phyloP scores from a whole-genome alignment of 1,140 invertebrate species.

The Rhizoglyphus robini region DNA sequence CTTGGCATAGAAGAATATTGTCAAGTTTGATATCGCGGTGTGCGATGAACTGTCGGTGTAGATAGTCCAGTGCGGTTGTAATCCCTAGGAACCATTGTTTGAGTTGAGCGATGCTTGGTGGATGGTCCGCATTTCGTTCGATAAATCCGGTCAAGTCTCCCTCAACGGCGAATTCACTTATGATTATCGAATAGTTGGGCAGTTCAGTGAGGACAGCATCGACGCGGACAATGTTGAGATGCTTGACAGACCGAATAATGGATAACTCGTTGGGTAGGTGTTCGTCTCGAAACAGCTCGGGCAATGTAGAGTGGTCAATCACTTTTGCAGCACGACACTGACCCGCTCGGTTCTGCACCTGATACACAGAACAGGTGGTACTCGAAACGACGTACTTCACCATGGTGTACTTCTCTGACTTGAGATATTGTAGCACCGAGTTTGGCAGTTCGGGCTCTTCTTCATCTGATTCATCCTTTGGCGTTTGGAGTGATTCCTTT shows the following conservation, averaged over 20 bases:
- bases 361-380: background rate
- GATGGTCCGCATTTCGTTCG: background rate
- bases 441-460: background rate
- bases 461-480: background rate
- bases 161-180: background rate
- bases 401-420: background rate
- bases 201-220: background rate
- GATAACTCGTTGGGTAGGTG: slow-evolving; percentile 5
- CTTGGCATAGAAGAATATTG: slow-evolving; percentile 19
- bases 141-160: background rate
- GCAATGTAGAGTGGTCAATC: background rate
- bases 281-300: background rate
- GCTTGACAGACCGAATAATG: background rate
- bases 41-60: background rate
- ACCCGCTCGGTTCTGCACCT: background rate
- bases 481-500: background rate
- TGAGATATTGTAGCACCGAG: background rate
- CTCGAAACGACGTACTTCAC: background rate
- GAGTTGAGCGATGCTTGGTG: background rate
- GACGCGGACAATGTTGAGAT: background rate
- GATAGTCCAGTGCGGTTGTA: background rate
- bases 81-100: slow-evolving; percentile 5
- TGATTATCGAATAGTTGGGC: background rate
- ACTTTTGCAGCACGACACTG: background rate
- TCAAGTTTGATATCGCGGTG: slow-evolving; percentile 16